phyloP scores from a whole-genome alignment of 2,113 vertebrate genomes.

The Microtus oregoni region DNA sequence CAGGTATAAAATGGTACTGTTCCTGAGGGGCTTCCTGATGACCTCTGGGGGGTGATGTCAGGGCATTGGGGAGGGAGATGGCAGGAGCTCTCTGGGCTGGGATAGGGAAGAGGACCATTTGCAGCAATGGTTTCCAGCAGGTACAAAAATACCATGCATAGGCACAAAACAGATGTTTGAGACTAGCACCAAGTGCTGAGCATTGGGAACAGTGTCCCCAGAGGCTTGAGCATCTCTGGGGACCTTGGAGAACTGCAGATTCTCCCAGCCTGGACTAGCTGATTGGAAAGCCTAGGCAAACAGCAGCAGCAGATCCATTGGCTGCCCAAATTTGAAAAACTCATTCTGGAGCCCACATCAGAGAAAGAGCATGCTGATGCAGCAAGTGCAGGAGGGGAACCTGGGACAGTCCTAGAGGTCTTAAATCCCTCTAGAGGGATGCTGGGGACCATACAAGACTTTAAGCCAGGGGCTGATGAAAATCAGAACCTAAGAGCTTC shows the following conservation, averaged over 20 bases:
- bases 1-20: not conserved
- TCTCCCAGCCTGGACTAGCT: not conserved
- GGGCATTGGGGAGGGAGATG: not conserved
- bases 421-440: not conserved
- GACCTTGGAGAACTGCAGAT: not conserved
- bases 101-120: not conserved
- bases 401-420: not conserved
- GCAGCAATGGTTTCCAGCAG: no score
- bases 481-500: not conserved
- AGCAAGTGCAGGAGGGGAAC: not conserved
- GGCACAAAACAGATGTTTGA: not conserved
- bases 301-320: no score
- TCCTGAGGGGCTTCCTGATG: not conserved
- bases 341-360: not conserved
- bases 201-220: not conserved
- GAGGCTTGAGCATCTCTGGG: not conserved
- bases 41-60: not conserved
- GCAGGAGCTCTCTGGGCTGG: not conserved
- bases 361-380: accelerated
- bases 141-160: no score
- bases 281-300: not conserved
- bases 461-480: not conserved
- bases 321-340: not conserved
- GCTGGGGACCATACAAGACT: not conserved
- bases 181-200: not conserved